Conservation (phyloP, 2,797 vertebrate genomes). For the Monodelphis domestica region DNA sequence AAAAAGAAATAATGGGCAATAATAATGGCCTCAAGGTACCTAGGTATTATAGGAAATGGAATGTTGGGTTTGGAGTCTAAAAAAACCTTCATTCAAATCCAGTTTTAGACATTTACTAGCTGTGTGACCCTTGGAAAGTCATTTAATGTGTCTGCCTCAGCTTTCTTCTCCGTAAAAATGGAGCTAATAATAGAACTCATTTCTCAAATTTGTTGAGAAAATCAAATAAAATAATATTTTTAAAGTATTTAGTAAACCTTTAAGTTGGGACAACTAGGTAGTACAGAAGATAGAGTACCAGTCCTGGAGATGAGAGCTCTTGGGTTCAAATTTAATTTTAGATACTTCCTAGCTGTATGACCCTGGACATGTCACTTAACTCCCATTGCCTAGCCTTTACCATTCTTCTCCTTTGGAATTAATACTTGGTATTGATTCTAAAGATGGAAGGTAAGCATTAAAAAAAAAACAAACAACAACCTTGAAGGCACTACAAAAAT, state of each 20-base stretch:
- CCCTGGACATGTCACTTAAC: too few species aligned
- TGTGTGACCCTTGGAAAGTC: background rate
- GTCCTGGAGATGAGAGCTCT: too few species aligned
- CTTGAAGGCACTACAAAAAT: background rate
- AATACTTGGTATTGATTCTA: too few species aligned
- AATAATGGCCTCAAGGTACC: background rate
- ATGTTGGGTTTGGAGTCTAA: background rate
- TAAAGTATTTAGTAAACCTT: background rate
- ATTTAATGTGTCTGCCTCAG: background rate
- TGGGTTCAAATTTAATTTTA: too few species aligned
- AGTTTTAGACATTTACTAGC: background rate
- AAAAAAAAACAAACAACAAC: too few species aligned
- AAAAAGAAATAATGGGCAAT: background rate
- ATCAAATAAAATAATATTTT: background rate
- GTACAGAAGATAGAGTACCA: too few species aligned
- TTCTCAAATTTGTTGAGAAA: background rate
- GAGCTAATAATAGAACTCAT: background rate
- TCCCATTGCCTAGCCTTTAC: too few species aligned
- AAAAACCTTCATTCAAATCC: background rate
- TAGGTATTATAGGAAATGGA: background rate
- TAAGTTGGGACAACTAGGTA: too few species aligned
- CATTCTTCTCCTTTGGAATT: too few species aligned
- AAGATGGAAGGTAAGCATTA: too few species aligned
- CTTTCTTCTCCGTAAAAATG: background rate
- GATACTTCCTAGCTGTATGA: too few species aligned